Percentiles rank a stretch among this genome's conserved stretches.
phyloP scores from a whole-genome alignment of 2,888 invertebrate genomes.

The Mythimna loreyi region DNA sequence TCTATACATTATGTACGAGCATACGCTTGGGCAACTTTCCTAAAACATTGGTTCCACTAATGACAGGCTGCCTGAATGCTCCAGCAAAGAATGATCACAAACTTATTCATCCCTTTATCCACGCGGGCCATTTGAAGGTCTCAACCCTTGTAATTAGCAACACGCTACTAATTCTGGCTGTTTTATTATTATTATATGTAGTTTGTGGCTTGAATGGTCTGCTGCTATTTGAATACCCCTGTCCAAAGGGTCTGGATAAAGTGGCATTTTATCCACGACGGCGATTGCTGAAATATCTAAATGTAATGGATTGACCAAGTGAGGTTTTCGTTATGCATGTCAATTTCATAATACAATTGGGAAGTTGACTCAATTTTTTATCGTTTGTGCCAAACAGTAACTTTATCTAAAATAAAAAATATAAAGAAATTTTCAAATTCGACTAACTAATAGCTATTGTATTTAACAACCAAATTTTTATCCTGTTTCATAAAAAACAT shows the following conservation, averaged over 20 bases:
- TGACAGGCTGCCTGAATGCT: constrained; percentile 79
- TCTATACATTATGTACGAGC: constrained; percentile 65
- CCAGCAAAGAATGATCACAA: constrained; percentile 82
- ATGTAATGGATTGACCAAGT: neutral
- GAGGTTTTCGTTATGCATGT: neutral
- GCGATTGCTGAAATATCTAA: neutral
- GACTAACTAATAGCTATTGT: too few relatives aligned
- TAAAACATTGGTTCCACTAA: constrained; percentile 82
- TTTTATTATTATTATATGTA: constrained; percentile 66
- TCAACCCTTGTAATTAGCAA: constrained; percentile 83
- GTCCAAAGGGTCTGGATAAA: neutral
- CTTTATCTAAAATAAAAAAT: too few relatives aligned
- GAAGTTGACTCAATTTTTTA: too few relatives aligned
- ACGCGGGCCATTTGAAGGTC: constrained; percentile 74
- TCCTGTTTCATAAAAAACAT: too few relatives aligned
- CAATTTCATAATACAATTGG: too few relatives aligned
- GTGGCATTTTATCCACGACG: neutral
- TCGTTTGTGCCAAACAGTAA: too few relatives aligned
- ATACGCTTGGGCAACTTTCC: constrained; percentile 73
- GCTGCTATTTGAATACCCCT: constrained; percentile 10
- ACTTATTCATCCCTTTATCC: constrained; percentile 83
- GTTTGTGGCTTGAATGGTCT: constrained; percentile 45
- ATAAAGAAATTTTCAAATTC: too few relatives aligned
- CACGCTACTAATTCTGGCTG: constrained; percentile 73
- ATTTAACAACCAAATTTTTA: too few relatives aligned